These are phyloP conservation scores for Drosophila suzukii DNA, from an alignment of 1,140 invertebrate genomes.

Conservation along the genomic window DNA sequence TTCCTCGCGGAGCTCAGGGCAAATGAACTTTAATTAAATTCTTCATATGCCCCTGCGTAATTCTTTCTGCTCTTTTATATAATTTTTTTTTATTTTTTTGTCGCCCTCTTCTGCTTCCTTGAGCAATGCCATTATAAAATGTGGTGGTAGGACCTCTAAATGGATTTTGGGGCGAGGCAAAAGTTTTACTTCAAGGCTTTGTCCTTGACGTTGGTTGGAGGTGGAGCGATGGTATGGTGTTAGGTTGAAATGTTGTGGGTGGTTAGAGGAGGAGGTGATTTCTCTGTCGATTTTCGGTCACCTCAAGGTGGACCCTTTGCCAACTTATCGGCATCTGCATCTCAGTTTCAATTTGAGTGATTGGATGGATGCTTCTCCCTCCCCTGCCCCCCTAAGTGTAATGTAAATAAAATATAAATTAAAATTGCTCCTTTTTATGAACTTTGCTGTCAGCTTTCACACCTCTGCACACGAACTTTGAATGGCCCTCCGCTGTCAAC, in stretches of 20 bases:
- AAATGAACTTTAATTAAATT: constrained; percentile 81
- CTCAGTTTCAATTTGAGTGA: constrained; percentile 11
- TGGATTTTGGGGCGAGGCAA: constrained; percentile 20
- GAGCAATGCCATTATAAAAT: constrained; percentile 67
- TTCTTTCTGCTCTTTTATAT: constrained; percentile 33
- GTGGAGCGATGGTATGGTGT: not conserved
- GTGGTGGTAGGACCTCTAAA: constrained; percentile 16
- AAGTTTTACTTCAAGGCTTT: constrained; percentile 40
- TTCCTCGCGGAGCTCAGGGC: constrained; percentile 28
- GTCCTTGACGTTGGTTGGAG: constrained; percentile 24
- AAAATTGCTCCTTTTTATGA: constrained; percentile 59
- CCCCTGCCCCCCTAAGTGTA: not conserved
- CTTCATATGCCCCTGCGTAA: constrained; percentile 68
- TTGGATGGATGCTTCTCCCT: not conserved
- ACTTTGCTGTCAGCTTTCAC: constrained; percentile 69
- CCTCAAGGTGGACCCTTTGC: constrained; percentile 1
- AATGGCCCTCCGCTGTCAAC: constrained; percentile 32
- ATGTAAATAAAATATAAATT: constrained; percentile 64
- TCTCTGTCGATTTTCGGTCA: constrained; percentile 6
- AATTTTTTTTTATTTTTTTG: constrained; percentile 1
- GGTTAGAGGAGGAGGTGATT: not conserved
- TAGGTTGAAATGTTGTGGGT: not conserved
- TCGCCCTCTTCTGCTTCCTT: constrained; percentile 20
- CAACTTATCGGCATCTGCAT: constrained; percentile 14
- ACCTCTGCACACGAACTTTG: constrained; percentile 55